phyloP scores from a whole-genome alignment of 2,113 vertebrate genomes.

The Malurus melanocephalus region DNA sequence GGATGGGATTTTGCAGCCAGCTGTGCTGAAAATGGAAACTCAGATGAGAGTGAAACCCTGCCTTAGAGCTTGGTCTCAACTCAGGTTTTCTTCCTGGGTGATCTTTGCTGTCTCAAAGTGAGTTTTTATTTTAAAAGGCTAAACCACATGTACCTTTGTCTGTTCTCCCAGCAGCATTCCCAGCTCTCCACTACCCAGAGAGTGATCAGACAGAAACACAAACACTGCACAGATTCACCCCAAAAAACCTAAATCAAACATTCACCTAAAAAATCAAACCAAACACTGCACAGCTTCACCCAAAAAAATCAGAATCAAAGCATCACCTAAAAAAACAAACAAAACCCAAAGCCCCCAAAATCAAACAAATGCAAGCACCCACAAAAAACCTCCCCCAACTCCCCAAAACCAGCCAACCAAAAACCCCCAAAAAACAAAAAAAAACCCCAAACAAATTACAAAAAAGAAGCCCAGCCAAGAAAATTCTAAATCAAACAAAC shows the following conservation, averaged over 20 bases:
- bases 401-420: no score
- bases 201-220: accelerated
- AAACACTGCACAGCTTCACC: no score
- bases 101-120: not conserved
- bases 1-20: not conserved
- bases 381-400: no score
- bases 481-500: not conserved
- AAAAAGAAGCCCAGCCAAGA: not conserved
- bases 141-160: accelerated
- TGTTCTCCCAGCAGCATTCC: not conserved
- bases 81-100: not conserved
- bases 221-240: not conserved
- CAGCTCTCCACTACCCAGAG: not conserved
- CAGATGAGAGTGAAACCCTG: not conserved
- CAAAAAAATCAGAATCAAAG: no score
- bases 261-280: no score
- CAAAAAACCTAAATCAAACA: no score
- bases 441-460: no score
- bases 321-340: no score
- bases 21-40: not conserved
- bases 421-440: no score
- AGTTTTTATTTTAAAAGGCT: accelerated
- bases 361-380: no score
- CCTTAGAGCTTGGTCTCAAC: not conserved
- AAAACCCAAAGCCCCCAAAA: no score